These are phyloP conservation scores for Neolamprologus variostigma DNA, from an alignment of 2,113 vertebrate genomes.

Conservation along the genomic window DNA sequence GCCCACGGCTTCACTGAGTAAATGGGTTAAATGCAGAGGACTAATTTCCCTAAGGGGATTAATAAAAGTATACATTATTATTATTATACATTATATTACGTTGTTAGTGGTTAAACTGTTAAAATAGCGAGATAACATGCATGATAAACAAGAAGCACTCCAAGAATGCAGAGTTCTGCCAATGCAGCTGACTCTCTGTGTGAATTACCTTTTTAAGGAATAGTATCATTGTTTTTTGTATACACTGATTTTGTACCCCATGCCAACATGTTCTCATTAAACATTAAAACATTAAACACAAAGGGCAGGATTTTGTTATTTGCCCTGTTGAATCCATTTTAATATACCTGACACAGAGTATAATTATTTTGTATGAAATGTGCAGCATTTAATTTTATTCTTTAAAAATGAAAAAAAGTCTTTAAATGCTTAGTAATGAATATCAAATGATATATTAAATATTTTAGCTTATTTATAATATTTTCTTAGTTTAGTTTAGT, in stretches of 20 bases:
- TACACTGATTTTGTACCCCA: background rate
- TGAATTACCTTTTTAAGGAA: background rate
- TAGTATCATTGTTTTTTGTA: background rate
- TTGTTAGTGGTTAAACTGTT: background rate
- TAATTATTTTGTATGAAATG: background rate
- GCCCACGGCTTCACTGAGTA: background rate
- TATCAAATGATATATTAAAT: background rate
- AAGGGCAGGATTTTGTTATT: background rate
- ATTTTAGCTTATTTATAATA: background rate
- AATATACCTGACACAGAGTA: fast-evolving
- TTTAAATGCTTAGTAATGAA: fast-evolving
- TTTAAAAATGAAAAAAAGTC: background rate
- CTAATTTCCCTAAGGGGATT: background rate
- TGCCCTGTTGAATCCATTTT: background rate
- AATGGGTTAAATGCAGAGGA: background rate
- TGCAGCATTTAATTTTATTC: fast-evolving
- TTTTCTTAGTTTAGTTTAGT: background rate
- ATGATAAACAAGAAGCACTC: background rate
- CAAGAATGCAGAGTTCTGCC: background rate
- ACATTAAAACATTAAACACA: background rate
- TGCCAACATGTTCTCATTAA: background rate
- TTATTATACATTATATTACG: fast-evolving
- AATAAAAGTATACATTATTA: background rate
- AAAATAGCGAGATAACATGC: background rate
- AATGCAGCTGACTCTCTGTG: background rate